phyloP scores from a whole-genome alignment of 2,113 vertebrate species.

The Eudorcas thomsonii region DNA sequence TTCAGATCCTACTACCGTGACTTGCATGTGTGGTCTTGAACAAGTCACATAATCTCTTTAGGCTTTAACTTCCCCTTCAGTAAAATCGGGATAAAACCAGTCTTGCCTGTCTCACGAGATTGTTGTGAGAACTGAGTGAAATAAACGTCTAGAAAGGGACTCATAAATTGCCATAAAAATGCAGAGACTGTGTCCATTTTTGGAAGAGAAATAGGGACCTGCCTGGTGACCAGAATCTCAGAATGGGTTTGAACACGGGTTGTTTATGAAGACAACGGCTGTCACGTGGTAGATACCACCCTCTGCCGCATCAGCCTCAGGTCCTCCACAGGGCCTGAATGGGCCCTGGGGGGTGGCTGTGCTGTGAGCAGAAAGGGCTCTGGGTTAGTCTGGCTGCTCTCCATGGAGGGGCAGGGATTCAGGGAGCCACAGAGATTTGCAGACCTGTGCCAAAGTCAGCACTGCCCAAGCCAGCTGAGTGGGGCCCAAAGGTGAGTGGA shows the following conservation, averaged over 20 bases:
- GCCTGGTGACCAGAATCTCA: not conserved
- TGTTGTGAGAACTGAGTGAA: not conserved
- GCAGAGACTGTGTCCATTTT: not conserved
- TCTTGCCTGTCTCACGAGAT: not conserved
- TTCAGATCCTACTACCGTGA: not conserved
- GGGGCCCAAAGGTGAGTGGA: not conserved
- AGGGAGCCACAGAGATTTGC: not conserved
- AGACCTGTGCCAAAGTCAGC: constrained; percentile 2
- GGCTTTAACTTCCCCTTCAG: not conserved
- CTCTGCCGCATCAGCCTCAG: not conserved
- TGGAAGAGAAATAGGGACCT: not conserved
- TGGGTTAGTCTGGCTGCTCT: not conserved
- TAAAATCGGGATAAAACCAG: not conserved
- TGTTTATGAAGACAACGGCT: not conserved
- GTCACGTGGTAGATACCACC: not conserved
- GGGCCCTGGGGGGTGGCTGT: not conserved
- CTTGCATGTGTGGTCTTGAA: not conserved
- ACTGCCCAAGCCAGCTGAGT: not conserved
- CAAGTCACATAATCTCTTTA: not conserved
- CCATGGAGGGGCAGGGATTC: not conserved
- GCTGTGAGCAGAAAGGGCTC: not conserved
- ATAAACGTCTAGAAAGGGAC: not conserved
- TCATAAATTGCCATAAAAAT: not conserved
- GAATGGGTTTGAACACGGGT: not conserved
- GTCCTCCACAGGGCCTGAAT: not conserved